Evolutionary conservation across 2,797 vertebrate species (phyloP), one percentile per base, ranked within the genome.

Genomic region (Adelosebastes latens): DNA sequence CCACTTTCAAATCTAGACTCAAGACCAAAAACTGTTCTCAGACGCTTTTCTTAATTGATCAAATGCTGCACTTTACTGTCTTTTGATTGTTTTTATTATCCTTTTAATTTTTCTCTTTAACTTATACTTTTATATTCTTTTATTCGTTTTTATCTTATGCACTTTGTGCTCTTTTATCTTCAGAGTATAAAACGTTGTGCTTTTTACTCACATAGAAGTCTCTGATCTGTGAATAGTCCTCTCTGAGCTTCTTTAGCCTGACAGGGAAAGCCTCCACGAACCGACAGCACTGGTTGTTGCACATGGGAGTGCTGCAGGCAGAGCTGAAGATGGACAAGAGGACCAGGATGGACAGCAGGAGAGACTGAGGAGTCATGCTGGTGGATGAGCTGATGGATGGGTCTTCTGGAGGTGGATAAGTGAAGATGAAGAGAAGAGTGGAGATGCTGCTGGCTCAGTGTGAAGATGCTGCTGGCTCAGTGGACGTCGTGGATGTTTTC

Each of bases 171-270:
- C n/a, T n/a, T n/a, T n/a, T n/a, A 5, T 20, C 0, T 72, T 66
- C 63, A 72, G 14, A 56, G 39, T 11, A 2, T n/a, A n/a, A n/a
- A 5, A 20, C 22, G n/a, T 6, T 27, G 24, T 5, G 64, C 20
- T 5, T 64, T 10, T 82, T n/a, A 99, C 98, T 99, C 86, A 99
- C 98, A 87, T 98, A 99, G 91, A 96, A 98, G 29, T 90, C 94
- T 89, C 95, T 96, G 46, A 99, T 97, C 69, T 87, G 90, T 20
- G 75, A 60, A 10, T 97, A 98, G 71, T 96, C 94, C 55, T 68
- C 31, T 22, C 98, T 89, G 24, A 99, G 95, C 46, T 93, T 94
- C 73, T 59, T 92, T 20, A 99, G 96, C 87, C 89, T 94, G n/a
- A 77, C 64, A 1, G 97, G 97, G 80, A 98, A 96, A 22, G 65